Conservation (phyloP, 2,113 vertebrate genomes). For the Oplegnathus fasciatus region DNA sequence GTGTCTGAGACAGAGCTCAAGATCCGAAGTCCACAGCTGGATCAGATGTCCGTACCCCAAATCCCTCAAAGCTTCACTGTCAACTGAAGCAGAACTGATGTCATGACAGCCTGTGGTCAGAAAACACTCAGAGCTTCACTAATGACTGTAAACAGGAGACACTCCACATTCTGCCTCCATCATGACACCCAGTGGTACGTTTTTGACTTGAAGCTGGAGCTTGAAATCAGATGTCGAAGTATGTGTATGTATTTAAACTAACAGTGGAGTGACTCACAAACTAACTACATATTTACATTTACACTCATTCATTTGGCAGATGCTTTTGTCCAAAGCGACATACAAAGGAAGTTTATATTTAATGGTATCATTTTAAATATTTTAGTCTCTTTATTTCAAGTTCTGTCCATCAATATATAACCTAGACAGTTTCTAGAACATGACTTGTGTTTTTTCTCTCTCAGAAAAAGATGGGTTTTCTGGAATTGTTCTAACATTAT, state of each 20-base stretch:
- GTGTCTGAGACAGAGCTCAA: constrained; percentile 61
- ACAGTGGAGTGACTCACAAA: no score
- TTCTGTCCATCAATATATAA: no score
- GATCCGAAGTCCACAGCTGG: constrained; percentile 80
- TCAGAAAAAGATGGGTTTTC: not conserved
- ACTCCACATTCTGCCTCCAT: constrained; percentile 43
- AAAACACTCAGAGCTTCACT: not conserved
- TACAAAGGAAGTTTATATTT: not conserved
- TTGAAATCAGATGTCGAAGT: not conserved
- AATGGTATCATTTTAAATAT: no score
- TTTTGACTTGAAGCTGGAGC: not conserved
- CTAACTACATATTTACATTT: no score
- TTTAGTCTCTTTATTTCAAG: not conserved
- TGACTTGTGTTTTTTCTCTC: not conserved
- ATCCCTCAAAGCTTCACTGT: constrained; percentile 85
- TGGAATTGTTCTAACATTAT: no score
- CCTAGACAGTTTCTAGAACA: not conserved
- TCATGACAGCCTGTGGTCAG: constrained; percentile 26
- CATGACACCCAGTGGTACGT: constrained; percentile 73
- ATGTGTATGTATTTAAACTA: not conserved
- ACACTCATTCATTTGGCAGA: no score
- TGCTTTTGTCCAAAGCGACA: not conserved
- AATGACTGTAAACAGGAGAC: not conserved
- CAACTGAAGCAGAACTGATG: constrained; percentile 85
- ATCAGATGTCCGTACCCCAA: constrained; percentile 83